Base-by-base conservation (phyloP, 2,113 vertebrate genomes). In the Amazona vittata region DNA sequence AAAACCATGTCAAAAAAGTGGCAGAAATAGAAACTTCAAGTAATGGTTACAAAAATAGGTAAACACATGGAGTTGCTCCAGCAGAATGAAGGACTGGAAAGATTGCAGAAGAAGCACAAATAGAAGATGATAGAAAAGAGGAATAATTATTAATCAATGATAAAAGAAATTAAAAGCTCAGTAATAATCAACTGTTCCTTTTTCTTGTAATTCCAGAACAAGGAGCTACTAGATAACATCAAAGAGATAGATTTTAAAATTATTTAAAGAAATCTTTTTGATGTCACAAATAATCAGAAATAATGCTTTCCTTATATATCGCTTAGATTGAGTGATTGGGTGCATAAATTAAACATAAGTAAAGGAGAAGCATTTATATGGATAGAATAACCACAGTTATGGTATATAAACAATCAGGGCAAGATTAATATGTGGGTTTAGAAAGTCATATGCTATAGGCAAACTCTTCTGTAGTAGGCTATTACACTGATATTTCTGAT, bases 281-380 rank as follows among this genome's bases (percentile, higher is more conserved):
- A 79, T 0, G 1, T 41, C 53, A 69, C 8, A 67, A 64, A 75
- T 57, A n/a, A 43, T 4, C 5, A 62, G 6, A 22, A 63, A 55
- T 12, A 41, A 50, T 33, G 6, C 3, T 71, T 92, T 13, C 3
- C 35, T 65, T 64, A 28, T 33, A 8, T 31, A 33, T 74, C 17
- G 22, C 18, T 52, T 52, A 75, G 44, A 20, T 11, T 0, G 0
- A 73, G 17, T 64, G 35, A 83, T 1, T 60, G 26, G 8, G 28
- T 15, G 77, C 75, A 89, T 49, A 83, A 76, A 85, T 52, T 59
- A 87, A 24, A 69, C 76, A 18, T 20, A 59, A 69, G 33, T 81
- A 75, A 77, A 37, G 1, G 11, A 60, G 16, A 71, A 5, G 3
- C 18, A 68, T 26, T 47, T 64, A 15, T 21, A 46, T 17, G 2